Base-by-base conservation (phyloP, 2,888 invertebrate species). In the Allolobophora icterica region DNA sequence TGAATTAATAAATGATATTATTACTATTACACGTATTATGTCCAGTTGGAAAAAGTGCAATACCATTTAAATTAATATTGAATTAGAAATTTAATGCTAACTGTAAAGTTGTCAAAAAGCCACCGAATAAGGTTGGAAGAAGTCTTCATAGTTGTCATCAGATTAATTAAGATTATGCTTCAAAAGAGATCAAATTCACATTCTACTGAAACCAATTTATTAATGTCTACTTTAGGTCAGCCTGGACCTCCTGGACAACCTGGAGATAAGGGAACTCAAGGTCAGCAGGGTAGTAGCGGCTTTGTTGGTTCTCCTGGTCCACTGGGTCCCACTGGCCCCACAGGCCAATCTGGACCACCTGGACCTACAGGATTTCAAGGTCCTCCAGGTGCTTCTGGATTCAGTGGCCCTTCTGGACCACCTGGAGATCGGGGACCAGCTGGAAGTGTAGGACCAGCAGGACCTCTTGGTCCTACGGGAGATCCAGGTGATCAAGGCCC, bases 381-480 rank as follows among this genome's bases (percentile, higher is more conserved):
- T 21, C 90, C 42, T 24, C 87, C 71, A 24, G 92, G 92, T n/a
- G 45, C 90, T 13, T 42, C 90, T 34, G 92, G 92, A 38, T n/a
- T 83, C 42, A 21, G 91, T 21, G 92, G 92, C 42, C 89, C 89
- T 33, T 30, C 33, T 38, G 92, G 92, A 33, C 71, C 71, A 35
- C 1, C 71, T 40, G 92, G 92, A 33, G 52, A 35, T n/a, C 38
- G 40, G 21, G 92, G 92, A 38, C 84, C 84, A 30, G 40, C 33
- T 42, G 92, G 92, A 30, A 33, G 17, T n/a, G 42, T 91, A n/a
- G 92, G 92, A 30, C 91, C 89, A n/a, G n/a, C 40, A 40, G 92
- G 92, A 24, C 83, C 89, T 52, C 42, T 91, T 33, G 93, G 93
- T 30, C 90, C 91, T 83, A 30, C 71, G 35, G 93, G 93, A 91